Evolutionary conservation across 2,797 vertebrate genomes (phyloP), one percentile per base, ranked within the genome.

Genomic region (Pitangus sulphuratus): DNA sequence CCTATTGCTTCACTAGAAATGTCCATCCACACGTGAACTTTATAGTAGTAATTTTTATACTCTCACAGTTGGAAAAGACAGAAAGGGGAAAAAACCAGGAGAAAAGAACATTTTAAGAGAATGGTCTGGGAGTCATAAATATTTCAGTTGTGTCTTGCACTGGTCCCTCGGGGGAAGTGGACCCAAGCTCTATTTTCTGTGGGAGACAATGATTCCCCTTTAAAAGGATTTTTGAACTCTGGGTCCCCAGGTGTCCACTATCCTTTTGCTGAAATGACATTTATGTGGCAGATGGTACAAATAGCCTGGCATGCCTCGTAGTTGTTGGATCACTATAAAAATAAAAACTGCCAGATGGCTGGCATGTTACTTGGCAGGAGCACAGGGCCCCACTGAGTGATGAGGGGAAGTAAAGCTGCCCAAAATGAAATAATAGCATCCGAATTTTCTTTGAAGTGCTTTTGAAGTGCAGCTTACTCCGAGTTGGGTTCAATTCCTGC

Each of bases 241-340:
- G 65, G 35, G 79, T 89, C 84, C 94, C 92, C 90, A 90, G 94
- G 92, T 90, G 95, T 17, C 91, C 87, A 35, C 82, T 91, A 86
- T 70, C 82, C 69, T 60, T 93, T 37, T 83, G 74, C 81, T 61
- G 90, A 57, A 68, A 50, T 85, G 95, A 87, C 92, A 87, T 82
- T 87, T 56, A 24, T 12, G 68, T 95, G 91, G 96, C 95, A 96
- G 97, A 95, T 95, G 95, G 96, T 87, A 91, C 96, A 94, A 91
- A 95, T 53, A 91, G 89, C 71, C 95, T 96, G 93, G 92, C 92
- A 95, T 6, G 64, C 92, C 88, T 28, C 31, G 83, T 11, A 20
- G 47, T n/a, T 93, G 92, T 21, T 87, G 92, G 93, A 93, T 83
- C 83, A 12, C 89, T 50, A 21, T 31, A 58, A 45, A 86, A 81